Conservation (phyloP, 2,113 vertebrate species). For the Alosa alosa region DNA sequence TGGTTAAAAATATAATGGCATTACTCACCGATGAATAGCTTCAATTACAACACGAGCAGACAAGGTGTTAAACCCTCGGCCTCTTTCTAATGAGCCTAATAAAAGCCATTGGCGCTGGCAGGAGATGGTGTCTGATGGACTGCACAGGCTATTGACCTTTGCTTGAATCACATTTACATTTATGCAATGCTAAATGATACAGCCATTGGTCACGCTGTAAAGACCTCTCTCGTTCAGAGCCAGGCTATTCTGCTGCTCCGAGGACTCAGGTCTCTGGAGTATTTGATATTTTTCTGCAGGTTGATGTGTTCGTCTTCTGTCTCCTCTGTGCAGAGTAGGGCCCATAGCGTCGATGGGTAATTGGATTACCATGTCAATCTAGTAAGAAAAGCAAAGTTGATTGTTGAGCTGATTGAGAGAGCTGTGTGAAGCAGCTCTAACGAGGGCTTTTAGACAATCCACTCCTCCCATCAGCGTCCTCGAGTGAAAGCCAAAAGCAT, state of each 20-base stretch:
- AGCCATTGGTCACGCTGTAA: neutral
- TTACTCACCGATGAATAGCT: neutral
- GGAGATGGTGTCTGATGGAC: conserved; percentile 12
- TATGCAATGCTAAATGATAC: conserved; percentile 2
- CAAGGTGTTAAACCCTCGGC: neutral
- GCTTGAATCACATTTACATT: conserved; percentile 19
- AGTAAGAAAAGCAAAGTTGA: conserved; percentile 38
- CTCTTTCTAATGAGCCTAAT: conserved; percentile 15
- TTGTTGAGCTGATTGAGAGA: conserved; percentile 42
- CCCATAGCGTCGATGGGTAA: neutral
- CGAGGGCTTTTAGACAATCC: conserved; percentile 37
- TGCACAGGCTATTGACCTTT: conserved; percentile 17
- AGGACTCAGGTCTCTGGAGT: neutral
- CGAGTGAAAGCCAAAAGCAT: conserved; percentile 27
- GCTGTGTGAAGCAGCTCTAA: conserved; percentile 20
- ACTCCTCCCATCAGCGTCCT: conserved; percentile 35
- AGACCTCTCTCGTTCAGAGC: neutral
- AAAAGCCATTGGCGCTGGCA: conserved; percentile 15
- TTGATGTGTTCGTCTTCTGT: neutral
- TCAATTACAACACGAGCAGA: conserved; percentile 20
- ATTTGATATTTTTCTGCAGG: neutral
- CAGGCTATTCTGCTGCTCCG: neutral
- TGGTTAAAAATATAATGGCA: neutral
- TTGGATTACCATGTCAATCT: conserved; percentile 37
- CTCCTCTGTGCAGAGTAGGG: neutral